phyloP scores from a whole-genome alignment of 2,797 vertebrate species.

The Ceryle rudis region DNA sequence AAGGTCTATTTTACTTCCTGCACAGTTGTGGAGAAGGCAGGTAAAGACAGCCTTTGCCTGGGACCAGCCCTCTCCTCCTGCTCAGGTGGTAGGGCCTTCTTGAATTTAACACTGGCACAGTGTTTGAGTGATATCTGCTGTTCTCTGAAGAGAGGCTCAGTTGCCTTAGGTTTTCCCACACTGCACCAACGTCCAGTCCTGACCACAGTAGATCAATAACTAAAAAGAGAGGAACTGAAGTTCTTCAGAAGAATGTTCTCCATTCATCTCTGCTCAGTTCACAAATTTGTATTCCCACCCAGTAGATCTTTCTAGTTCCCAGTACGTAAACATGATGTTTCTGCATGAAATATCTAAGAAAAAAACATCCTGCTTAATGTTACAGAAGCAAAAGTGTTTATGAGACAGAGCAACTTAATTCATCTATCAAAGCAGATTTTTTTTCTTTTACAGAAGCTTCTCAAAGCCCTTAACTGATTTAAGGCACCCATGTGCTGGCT shows the following conservation, averaged over 20 bases:
- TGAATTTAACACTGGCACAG: background rate
- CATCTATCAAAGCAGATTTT: background rate
- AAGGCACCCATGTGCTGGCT: background rate
- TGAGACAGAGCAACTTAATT: background rate
- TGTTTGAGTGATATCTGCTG: background rate
- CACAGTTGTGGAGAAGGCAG: background rate
- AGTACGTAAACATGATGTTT: background rate
- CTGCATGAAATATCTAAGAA: background rate
- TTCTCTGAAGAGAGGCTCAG: background rate
- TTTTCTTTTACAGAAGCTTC: background rate
- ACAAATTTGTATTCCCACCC: background rate
- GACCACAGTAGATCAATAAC: background rate
- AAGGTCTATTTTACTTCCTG: background rate
- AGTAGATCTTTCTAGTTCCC: background rate
- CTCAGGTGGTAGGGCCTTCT: background rate
- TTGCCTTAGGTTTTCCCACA: background rate
- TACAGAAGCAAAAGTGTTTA: background rate
- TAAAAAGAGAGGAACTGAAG: background rate
- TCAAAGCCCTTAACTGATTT: background rate
- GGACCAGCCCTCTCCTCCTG: background rate
- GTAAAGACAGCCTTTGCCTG: background rate
- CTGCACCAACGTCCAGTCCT: rapidly evolving
- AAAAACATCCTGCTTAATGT: background rate
- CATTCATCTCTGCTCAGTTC: background rate
- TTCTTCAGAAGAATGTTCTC: background rate